phyloP scores from a whole-genome alignment of 2,113 vertebrate species.

The Bubo scandiacus region DNA sequence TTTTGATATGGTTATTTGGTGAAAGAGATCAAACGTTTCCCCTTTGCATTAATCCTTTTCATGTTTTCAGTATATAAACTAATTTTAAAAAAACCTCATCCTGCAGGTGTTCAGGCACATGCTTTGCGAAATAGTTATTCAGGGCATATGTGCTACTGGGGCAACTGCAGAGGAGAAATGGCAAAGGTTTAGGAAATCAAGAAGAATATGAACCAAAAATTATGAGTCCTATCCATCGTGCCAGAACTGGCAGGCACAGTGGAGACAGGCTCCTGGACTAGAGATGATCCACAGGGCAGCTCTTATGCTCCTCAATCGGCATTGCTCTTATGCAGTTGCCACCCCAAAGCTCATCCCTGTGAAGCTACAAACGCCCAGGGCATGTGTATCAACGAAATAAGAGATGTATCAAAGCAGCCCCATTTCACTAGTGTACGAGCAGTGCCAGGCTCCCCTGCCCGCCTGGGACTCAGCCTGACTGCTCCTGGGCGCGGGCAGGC shows the following conservation, averaged over 20 bases:
- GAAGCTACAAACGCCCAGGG: background rate
- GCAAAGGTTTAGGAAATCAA: background rate
- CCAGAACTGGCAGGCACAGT: background rate
- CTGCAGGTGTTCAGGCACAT: constrained; percentile 43
- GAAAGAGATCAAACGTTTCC: constrained; percentile 55
- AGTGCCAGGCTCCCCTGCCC: background rate
- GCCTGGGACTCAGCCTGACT: background rate
- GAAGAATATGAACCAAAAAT: accelerated
- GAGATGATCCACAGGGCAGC: background rate
- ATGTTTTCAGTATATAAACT: constrained; percentile 33
- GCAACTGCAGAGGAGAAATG: background rate
- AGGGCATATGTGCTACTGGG: background rate
- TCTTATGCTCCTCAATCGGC: accelerated
- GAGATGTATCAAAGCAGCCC: accelerated
- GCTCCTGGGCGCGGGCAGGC: accelerated
- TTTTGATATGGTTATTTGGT: constrained; percentile 65
- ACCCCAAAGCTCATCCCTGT: background rate
- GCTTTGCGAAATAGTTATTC: background rate
- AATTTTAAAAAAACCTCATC: background rate
- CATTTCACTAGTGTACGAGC: accelerated
- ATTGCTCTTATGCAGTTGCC: background rate
- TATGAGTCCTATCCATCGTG: accelerated
- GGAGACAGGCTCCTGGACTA: background rate
- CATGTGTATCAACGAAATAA: background rate
- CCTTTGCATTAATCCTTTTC: constrained; percentile 51